Conservation (phyloP, 2,888 invertebrate species). For the Megaustenia siamemsis region DNA sequence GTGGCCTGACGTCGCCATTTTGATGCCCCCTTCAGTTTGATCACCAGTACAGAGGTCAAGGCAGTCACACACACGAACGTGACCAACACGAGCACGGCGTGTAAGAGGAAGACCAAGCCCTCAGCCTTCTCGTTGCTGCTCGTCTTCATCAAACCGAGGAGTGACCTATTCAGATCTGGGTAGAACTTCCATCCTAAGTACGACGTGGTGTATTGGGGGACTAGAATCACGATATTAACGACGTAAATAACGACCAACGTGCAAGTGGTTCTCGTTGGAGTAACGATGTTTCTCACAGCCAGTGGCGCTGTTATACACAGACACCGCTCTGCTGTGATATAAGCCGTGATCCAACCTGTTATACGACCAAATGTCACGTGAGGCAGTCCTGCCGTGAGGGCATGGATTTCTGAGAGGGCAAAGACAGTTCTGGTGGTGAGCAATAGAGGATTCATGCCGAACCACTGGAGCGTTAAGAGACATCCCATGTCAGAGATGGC, state of each 20-base stretch:
- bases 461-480: conserved; percentile 7
- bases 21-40: background rate
- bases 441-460: conserved; percentile 23
- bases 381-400: background rate
- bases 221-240: too few species aligned
- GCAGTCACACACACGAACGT: background rate
- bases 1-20: background rate
- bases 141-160: background rate
- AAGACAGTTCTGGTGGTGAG: background rate
- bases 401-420: background rate
- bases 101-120: background rate
- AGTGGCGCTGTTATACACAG: conserved; percentile 6
- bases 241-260: too few species aligned
- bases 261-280: too few species aligned
- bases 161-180: background rate
- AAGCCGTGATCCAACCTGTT: conserved; percentile 22
- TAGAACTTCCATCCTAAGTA: background rate
- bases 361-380: conserved; percentile 3
- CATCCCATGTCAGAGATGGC: conserved; percentile 23
- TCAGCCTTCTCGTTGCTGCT: background rate
- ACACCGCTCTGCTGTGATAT: conserved; percentile 32
- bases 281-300: background rate
- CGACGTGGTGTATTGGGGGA: too few species aligned
- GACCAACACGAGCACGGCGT: background rate
- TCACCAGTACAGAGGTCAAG: background rate